Conservation (phyloP, 23 tunicate species). For the Botrylloides violaceus region DNA sequence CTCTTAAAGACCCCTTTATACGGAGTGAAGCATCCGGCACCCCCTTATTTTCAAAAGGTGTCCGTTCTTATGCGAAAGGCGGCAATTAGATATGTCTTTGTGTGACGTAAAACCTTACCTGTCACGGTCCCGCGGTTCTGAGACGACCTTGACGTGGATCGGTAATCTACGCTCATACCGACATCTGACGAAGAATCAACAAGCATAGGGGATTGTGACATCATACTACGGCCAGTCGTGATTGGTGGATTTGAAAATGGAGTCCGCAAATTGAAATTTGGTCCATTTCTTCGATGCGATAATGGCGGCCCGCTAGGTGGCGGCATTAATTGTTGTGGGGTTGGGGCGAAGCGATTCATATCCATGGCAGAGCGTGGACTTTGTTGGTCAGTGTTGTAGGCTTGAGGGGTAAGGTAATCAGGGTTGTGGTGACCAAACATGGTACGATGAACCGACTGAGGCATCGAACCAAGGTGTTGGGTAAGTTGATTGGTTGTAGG, state of each 20-base stretch:
- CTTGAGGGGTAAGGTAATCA: neutral
- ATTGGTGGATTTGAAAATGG: too few species aligned
- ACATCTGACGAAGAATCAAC: neutral
- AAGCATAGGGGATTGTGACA: neutral
- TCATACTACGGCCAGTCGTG: neutral
- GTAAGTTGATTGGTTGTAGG: conserved; percentile 8
- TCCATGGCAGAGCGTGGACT: neutral
- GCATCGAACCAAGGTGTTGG: conserved; percentile 11
- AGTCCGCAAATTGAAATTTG: too few species aligned
- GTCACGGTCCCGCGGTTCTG: neutral
- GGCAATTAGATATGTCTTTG: too few species aligned
- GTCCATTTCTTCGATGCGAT: neutral
- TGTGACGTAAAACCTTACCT: too few species aligned
- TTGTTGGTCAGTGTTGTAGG: neutral
- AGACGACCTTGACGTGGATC: neutral
- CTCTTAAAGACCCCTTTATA: too few species aligned
- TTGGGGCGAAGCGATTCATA: neutral
- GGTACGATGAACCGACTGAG: neutral
- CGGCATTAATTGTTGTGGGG: conserved; percentile 55
- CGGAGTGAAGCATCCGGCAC: too few species aligned
- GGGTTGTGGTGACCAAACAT: neutral
- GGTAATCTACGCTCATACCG: neutral
- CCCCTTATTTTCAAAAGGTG: too few species aligned
- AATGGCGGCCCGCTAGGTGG: conserved; percentile 58
- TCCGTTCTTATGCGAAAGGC: too few species aligned